phyloP scores from a whole-genome alignment of 2,797 vertebrate genomes.

The Hapalemur alaotrensis region DNA sequence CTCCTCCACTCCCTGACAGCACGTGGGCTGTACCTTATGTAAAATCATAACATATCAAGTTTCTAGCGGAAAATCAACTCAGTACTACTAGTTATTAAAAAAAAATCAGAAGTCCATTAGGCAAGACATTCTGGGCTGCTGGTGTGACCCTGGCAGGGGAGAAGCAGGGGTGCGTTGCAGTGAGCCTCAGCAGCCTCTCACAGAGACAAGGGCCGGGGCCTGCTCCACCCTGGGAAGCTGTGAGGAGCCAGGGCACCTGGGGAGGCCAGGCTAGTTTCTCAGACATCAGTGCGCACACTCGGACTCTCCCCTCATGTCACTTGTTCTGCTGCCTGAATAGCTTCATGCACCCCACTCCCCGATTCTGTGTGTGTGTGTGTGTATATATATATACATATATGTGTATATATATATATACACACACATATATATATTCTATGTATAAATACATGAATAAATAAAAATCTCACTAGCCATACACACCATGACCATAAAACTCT shows the following conservation, averaged over 20 bases:
- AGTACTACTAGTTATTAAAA: not conserved
- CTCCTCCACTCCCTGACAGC: not conserved
- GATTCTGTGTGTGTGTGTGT: not conserved
- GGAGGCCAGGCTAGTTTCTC: not conserved
- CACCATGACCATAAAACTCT: not conserved
- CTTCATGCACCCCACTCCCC: not conserved
- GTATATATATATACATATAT: no score
- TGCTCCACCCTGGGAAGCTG: not conserved
- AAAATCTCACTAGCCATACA: not conserved
- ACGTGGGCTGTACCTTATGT: not conserved
- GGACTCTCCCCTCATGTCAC: not conserved
- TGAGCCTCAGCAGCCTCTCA: not conserved
- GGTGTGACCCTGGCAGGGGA: not conserved
- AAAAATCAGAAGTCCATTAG: not conserved
- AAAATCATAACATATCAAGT: not conserved
- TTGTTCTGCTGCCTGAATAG: not conserved
- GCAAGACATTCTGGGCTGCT: not conserved
- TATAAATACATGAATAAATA: not conserved
- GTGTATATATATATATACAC: no score
- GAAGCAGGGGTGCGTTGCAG: rapidly evolving
- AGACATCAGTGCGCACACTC: not conserved
- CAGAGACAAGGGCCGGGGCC: not conserved
- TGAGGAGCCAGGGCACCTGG: not conserved
- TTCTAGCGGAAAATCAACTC: slow-evolving; percentile 14
- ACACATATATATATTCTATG: no score